Evolutionary conservation across 2,797 vertebrate species (phyloP).

Genomic region (Mus minutoides): DNA sequence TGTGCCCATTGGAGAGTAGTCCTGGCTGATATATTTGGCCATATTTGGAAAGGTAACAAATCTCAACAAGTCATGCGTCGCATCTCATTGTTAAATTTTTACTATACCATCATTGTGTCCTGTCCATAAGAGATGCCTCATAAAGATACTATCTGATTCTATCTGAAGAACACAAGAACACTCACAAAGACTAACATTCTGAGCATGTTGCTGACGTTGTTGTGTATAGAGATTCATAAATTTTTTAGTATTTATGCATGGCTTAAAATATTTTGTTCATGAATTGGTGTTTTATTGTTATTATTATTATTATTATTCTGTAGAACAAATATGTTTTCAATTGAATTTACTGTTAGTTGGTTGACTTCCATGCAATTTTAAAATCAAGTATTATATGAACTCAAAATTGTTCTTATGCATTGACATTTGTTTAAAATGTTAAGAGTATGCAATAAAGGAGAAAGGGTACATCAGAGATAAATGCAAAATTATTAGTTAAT

Average conservation of each 20-base stretch:
- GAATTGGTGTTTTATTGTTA: background rate
- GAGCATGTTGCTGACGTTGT: background rate
- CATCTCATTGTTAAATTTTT: background rate
- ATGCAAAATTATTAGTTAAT: background rate
- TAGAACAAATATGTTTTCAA: background rate
- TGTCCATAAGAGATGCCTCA: background rate
- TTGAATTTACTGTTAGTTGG: background rate
- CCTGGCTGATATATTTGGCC: background rate
- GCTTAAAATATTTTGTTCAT: background rate
- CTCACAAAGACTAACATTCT: background rate
- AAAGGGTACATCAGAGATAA: background rate
- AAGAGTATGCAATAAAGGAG: background rate
- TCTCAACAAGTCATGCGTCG: background rate
- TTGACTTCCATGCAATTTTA: background rate
- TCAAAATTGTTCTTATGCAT: background rate
- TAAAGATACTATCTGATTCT: background rate
- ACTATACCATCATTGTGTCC: background rate
- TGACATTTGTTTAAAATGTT: background rate
- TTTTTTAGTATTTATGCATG: background rate
- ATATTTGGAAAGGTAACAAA: background rate
- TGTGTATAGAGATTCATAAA: background rate
- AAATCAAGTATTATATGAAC: background rate
- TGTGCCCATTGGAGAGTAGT: fast-evolving
- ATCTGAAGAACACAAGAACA: too few species aligned
- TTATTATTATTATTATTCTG: background rate